Evolutionary conservation across 2,888 invertebrate species (phyloP).

Genomic region (Dicyrtomina minuta): DNA sequence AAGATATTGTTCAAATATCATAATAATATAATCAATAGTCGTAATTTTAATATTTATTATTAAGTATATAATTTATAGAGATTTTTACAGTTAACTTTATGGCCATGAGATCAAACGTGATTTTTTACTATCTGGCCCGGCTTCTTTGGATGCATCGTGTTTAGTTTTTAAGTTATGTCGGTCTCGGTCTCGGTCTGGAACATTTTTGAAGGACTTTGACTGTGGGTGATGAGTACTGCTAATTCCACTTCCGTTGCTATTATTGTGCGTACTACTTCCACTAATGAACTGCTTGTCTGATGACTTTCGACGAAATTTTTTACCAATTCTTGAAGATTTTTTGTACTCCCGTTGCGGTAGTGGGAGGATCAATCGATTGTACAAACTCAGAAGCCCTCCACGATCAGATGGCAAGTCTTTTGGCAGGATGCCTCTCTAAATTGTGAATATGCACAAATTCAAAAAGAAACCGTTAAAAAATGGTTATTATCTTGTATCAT

Average conservation of each 20-base stretch:
- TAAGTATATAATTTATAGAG: no score
- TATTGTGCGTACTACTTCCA: not conserved
- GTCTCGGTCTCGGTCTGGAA: not conserved
- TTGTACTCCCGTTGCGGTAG: constrained; percentile 9
- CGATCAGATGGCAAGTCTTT: constrained; percentile 19
- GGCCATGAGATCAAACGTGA: constrained; percentile 4
- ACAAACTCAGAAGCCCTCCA: constrained; percentile 24
- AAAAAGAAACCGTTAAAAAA: not conserved
- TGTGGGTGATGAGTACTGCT: not conserved
- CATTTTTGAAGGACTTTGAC: not conserved
- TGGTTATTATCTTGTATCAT: not conserved
- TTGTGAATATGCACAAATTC: not conserved
- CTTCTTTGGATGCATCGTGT: not conserved
- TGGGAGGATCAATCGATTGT: constrained; percentile 30
- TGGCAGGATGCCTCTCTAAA: constrained; percentile 18
- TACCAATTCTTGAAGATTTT: constrained; percentile 6
- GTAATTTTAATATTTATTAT: no score
- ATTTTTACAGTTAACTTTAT: not conserved
- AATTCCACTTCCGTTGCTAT: not conserved
- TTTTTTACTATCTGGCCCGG: not conserved
- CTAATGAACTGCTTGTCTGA: not conserved
- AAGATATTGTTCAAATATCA: no score
- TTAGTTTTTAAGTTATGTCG: not conserved
- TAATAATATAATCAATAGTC: not conserved
- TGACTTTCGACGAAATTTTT: constrained; percentile 5